phyloP scores from a whole-genome alignment of 2,113 vertebrate genomes.

The Sporophila hypoxantha region DNA sequence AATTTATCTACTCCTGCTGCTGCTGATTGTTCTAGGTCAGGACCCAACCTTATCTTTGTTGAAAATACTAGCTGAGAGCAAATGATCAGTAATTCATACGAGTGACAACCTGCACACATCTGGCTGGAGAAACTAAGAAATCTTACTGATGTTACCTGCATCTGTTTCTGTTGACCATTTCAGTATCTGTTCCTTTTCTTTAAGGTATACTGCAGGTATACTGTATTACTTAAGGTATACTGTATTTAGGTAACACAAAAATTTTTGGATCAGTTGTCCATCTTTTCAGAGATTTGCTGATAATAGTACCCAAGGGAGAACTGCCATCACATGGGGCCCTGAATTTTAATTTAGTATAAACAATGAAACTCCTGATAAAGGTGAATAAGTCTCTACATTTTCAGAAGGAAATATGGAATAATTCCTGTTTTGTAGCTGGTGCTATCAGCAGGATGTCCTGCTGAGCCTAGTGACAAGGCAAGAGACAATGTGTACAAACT shows the following conservation, averaged over 20 bases:
- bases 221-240: background rate
- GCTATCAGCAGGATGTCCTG: slow-evolving; percentile 11
- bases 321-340: background rate
- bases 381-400: background rate
- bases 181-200: background rate
- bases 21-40: background rate
- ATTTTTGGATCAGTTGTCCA: background rate
- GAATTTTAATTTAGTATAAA: background rate
- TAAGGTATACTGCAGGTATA: background rate
- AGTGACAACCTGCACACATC: background rate
- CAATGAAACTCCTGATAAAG: background rate
- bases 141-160: background rate
- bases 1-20: background rate
- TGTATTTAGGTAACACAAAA: background rate
- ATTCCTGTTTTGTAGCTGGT: background rate
- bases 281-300: background rate
- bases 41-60: background rate
- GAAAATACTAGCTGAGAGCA: background rate
- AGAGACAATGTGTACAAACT: background rate
- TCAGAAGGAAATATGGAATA: background rate
- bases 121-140: background rate
- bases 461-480: background rate
- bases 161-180: background rate
- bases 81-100: background rate
- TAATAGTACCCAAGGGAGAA: background rate